Percentiles rank a stretch among this genome's conserved stretches.
These are phyloP conservation scores for Centrocercus urophasianus DNA, from an alignment of 2,113 vertebrate species.

Conservation along the genomic window DNA sequence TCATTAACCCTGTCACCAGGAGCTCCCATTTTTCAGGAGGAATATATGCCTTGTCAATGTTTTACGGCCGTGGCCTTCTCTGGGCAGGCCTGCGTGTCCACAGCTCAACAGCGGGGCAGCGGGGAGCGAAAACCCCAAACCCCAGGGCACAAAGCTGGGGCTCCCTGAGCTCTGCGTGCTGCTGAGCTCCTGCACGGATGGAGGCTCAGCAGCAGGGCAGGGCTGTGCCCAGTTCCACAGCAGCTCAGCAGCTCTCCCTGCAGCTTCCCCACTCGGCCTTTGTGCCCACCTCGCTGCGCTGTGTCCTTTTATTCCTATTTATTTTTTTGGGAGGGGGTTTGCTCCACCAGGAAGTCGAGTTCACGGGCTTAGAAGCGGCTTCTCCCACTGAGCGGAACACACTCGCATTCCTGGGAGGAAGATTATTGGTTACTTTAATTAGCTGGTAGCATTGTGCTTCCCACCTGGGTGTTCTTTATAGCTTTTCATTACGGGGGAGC, in stretches of 20 bases:
- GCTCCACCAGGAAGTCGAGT: neutral
- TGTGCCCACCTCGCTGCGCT: neutral
- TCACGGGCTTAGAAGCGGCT: neutral
- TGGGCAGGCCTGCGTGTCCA: neutral
- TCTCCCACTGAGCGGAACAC: slow-evolving; percentile 19
- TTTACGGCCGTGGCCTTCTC: neutral
- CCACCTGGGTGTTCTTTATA: slow-evolving; percentile 63
- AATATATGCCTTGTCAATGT: neutral
- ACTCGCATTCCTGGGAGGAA: slow-evolving; percentile 29
- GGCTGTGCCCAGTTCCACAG: too few species aligned
- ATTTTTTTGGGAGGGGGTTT: neutral
- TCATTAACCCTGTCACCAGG: slow-evolving; percentile 44
- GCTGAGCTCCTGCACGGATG: too few species aligned
- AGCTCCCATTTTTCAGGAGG: slow-evolving; percentile 37
- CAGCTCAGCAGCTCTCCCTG: too few species aligned
- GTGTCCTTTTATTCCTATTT: too few species aligned
- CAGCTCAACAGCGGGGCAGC: neutral
- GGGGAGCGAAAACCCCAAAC: neutral
- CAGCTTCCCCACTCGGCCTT: too few species aligned
- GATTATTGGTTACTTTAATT: slow-evolving; percentile 52
- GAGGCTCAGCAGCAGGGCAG: too few species aligned
- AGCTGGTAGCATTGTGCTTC: slow-evolving; percentile 39
- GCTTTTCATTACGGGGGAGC: slow-evolving; percentile 32
- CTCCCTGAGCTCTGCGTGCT: too few species aligned
- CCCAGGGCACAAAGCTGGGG: too few species aligned